Conservation (phyloP, 2,797 vertebrate species). For the Psittacula echo region DNA sequence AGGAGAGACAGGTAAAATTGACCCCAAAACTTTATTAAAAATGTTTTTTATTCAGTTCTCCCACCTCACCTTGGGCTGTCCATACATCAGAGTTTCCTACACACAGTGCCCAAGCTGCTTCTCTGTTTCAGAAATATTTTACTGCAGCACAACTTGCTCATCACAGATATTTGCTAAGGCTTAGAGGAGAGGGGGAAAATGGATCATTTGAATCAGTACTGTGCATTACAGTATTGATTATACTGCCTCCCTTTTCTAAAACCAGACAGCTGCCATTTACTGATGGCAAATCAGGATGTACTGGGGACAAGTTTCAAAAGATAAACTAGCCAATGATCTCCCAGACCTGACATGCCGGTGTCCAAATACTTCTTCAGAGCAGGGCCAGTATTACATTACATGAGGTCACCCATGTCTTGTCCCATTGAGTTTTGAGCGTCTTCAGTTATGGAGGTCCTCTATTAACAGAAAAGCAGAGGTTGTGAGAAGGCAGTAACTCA, state of each 20-base stretch:
- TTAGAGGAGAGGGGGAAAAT: neutral
- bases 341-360: neutral
- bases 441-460: neutral
- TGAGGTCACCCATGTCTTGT: neutral
- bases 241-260: neutral
- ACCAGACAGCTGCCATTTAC: neutral
- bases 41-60: neutral
- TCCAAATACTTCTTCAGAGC: neutral
- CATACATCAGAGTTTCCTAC: neutral
- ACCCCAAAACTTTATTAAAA: neutral
- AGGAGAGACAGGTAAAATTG: slow-evolving; percentile 72
- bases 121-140: neutral
- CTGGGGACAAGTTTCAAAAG: neutral
- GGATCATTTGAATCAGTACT: neutral
- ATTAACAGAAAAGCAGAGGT: neutral
- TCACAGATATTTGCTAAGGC: neutral
- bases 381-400: neutral
- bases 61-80: neutral
- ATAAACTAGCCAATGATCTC: neutral
- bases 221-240: neutral
- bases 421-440: neutral
- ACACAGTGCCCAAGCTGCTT: neutral
- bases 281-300: neutral
- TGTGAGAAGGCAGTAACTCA: neutral
- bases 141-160: neutral